phyloP scores from a whole-genome alignment of 2,797 vertebrate species.

The Pangasius sanitwongsei region DNA sequence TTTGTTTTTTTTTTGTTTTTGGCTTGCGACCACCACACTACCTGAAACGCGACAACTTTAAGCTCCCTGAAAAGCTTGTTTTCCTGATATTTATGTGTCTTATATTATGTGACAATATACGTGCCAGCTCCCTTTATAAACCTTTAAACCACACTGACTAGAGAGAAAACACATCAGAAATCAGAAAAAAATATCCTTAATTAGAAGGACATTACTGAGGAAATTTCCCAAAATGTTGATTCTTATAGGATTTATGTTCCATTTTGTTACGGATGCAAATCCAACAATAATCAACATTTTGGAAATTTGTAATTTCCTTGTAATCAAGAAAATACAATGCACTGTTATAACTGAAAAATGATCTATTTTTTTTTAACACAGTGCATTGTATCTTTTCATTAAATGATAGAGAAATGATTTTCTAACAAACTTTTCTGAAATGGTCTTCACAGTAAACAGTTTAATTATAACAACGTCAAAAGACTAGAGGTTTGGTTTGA shows the following conservation, averaged over 20 bases:
- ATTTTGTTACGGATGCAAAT: background rate
- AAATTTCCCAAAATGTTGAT: background rate
- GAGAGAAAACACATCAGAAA: background rate
- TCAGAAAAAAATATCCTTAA: too few species aligned
- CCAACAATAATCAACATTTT: background rate
- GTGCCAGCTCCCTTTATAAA: too few species aligned
- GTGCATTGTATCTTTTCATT: background rate
- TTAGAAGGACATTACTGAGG: background rate
- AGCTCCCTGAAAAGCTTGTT: background rate
- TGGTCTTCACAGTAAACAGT: background rate
- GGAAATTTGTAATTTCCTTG: background rate
- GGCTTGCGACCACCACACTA: background rate
- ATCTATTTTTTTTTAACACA: too few species aligned
- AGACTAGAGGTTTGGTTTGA: background rate
- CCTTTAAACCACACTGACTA: background rate
- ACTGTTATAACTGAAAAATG: background rate
- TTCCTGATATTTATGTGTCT: too few species aligned
- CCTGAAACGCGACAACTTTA: background rate
- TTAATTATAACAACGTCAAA: background rate
- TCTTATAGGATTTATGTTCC: background rate
- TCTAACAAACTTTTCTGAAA: background rate
- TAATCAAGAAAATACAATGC: background rate
- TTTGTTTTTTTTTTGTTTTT: background rate
- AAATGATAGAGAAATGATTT: background rate
- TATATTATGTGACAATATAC: too few species aligned